phyloP scores from a whole-genome alignment of 2,797 vertebrate species.

The Cyclura pinguis region DNA sequence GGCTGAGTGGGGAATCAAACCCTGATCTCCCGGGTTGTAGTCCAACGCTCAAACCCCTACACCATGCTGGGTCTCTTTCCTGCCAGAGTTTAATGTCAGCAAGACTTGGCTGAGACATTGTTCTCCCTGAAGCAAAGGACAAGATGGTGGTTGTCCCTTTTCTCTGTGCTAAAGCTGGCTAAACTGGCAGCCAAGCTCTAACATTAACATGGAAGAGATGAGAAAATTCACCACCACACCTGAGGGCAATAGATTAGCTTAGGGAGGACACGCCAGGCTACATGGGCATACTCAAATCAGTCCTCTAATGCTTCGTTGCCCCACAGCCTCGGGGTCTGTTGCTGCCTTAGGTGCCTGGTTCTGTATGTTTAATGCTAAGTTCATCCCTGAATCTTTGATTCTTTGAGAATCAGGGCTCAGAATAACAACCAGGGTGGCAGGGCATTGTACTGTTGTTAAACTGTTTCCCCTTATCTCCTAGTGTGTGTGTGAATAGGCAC shows the following conservation, averaged over 20 bases:
- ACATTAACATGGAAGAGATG: neutral
- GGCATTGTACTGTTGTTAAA: neutral
- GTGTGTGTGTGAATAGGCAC: constrained; percentile 8
- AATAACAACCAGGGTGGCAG: neutral
- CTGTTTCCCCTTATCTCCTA: neutral
- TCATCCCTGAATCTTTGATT: neutral
- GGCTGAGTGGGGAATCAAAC: no score
- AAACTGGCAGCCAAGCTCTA: neutral
- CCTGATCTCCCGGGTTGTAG: no score
- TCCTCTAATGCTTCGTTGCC: neutral
- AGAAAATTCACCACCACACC: neutral
- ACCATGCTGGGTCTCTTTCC: no score
- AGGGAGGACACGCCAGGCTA: neutral
- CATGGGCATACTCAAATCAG: neutral
- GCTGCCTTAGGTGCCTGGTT: neutral
- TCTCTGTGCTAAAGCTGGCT: neutral
- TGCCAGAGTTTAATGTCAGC: no score
- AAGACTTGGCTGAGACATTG: neutral
- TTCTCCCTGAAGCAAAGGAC: neutral
- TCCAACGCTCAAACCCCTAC: no score
- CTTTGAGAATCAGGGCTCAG: neutral
- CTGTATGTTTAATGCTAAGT: neutral
- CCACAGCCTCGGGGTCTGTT: neutral
- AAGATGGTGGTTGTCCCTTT: neutral
- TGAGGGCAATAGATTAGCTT: neutral